Conservation (phyloP, 2,797 vertebrate genomes). For the Pseudopleuronectes americanus region DNA sequence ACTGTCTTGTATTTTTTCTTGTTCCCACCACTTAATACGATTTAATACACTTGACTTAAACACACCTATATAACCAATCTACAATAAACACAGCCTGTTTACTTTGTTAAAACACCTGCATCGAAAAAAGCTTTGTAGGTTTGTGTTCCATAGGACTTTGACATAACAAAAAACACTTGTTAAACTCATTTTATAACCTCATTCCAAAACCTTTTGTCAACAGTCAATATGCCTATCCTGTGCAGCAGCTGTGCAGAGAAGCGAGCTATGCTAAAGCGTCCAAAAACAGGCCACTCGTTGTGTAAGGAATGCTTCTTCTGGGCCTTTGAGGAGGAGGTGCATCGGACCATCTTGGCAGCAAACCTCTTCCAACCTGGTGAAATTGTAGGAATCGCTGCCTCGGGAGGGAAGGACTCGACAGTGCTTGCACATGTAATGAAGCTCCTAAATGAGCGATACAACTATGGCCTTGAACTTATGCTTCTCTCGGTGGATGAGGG, state of each 20-base stretch:
- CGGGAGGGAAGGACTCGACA: conserved; percentile 92
- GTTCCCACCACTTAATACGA: too few species aligned
- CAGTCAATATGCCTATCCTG: conserved; percentile 76
- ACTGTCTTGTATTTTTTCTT: background rate
- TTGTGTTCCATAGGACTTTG: background rate
- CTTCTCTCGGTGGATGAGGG: conserved; percentile 91
- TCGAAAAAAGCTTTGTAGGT: background rate
- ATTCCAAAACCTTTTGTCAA: background rate
- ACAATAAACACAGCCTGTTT: background rate
- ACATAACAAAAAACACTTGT: background rate
- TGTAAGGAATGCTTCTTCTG: conserved; percentile 90
- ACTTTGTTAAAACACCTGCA: background rate
- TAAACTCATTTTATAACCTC: background rate
- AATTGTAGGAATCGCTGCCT: conserved; percentile 87
- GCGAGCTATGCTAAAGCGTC: conserved; percentile 86
- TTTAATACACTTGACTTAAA: background rate
- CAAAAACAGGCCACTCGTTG: conserved; percentile 86
- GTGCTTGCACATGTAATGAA: conserved; percentile 91
- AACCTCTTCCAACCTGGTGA: conserved; percentile 85
- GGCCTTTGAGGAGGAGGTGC: conserved; percentile 91
- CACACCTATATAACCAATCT: background rate
- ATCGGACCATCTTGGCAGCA: conserved; percentile 83
- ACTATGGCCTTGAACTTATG: conserved; percentile 83
- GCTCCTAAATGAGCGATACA: conserved; percentile 84
- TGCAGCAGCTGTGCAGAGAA: conserved; percentile 83